A percentile compares a stretch with the other conserved stretches of the same genome.
phyloP scores from a whole-genome alignment of 2,797 vertebrate species.

The Protosalanx chinensis region DNA sequence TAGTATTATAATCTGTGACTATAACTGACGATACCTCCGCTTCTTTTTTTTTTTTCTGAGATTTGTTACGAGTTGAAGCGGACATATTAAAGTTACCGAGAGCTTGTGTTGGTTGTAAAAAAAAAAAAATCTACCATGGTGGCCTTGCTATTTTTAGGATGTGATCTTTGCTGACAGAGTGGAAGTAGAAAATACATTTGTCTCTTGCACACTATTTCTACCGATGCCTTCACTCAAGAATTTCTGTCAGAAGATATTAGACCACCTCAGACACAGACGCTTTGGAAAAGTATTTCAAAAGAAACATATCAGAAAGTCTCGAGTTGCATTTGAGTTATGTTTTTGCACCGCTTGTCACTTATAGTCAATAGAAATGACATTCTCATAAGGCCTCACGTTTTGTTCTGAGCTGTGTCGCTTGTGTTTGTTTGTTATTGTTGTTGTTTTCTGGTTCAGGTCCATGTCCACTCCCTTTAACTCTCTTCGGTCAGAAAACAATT shows the following conservation, averaged over 20 bases:
- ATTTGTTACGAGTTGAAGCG: not conserved
- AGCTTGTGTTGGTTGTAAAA: slow-evolving; percentile 15
- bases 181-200: slow-evolving; percentile 42
- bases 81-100: not conserved
- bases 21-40: no score
- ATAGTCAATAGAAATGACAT: slow-evolving; percentile 43
- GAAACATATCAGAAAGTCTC: slow-evolving; percentile 26
- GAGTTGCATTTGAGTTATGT: slow-evolving; percentile 24
- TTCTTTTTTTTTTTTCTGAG: not conserved
- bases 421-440: slow-evolving; percentile 26
- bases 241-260: slow-evolving; percentile 42
- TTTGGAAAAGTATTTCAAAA: slow-evolving; percentile 24
- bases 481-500: slow-evolving; percentile 52
- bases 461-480: slow-evolving; percentile 44
- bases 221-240: slow-evolving; percentile 22
- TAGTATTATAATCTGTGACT: no score
- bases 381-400: slow-evolving; percentile 46
- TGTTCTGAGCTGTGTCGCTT: slow-evolving; percentile 41
- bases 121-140: slow-evolving; percentile 5
- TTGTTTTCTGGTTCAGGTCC: slow-evolving; percentile 29
- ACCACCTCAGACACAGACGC: slow-evolving; percentile 23
- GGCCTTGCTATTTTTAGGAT: slow-evolving; percentile 43
- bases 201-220: slow-evolving; percentile 31
- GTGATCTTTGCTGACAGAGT: slow-evolving; percentile 32
- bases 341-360: slow-evolving; percentile 35